Base-by-base conservation (phyloP, 1,140 invertebrate species). In the Cotesia vestalis region DNA sequence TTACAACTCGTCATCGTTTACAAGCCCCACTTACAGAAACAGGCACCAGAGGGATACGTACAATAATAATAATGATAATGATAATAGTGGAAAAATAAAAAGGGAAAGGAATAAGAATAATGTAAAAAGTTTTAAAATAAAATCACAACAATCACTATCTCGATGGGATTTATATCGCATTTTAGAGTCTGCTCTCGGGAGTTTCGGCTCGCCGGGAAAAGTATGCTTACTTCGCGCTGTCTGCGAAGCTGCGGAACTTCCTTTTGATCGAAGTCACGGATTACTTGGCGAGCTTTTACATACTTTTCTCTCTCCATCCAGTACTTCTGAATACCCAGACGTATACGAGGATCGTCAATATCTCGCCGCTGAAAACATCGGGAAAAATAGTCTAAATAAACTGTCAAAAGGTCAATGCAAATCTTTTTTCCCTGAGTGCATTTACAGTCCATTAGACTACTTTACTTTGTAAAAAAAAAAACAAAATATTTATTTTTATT, bases 211-310 rank as follows among this genome's bases (percentile, higher is more conserved):
- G 5, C 40, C 40, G 5, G 92, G 91, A 1, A 88, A 90, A 72
- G 87, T 88, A 69, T 94, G 92, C 83, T 85, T 93, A 40, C 84
- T 93, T n/a, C 88, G 91, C 77, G 90, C 91, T 66, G 90, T 94
- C 75, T 94, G 92, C 78, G 92, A 94, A 84, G 89, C 90, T 3
- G 89, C 91, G 0, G 89, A 91, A 76, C 88, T 88, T 53, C 91
- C 91, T 40, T 90, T 93, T 72, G 88, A 89, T 75, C 87, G 89
- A 82, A 86, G 89, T 76, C 89, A 89, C 76, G 91, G 91, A 36
- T 86, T 93, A 71, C 83, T 92, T 75, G 90, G 90, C 34, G 91
- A 93, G 88, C 86, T 93, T 75, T 83, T 92, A 40, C 90, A 92
- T 82, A 89, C 91, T 73, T 79, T 93, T 74, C 88, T 93, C 73